Evolutionary conservation across 2,113 vertebrate genomes (phyloP).

Genomic region (Sinocyclocheilus anshuiensis): DNA sequence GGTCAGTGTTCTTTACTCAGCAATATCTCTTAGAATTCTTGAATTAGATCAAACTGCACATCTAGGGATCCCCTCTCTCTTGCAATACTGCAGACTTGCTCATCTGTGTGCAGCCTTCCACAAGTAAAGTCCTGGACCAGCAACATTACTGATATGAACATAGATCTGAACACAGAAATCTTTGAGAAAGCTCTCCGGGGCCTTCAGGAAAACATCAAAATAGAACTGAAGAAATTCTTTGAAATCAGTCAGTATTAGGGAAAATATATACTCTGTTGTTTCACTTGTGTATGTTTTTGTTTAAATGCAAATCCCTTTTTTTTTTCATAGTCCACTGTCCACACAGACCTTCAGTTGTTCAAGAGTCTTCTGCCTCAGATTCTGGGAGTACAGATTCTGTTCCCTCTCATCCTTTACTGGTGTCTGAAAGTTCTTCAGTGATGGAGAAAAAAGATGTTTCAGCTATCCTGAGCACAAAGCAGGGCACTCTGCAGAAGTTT

Average conservation of each 20-base stretch:
- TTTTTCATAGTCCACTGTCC: background rate
- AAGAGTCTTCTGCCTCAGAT: background rate
- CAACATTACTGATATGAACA: constrained; percentile 26
- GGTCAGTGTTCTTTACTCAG: background rate
- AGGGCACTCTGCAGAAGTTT: background rate
- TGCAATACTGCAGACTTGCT: constrained; percentile 36
- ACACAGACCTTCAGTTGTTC: background rate
- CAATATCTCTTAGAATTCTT: background rate
- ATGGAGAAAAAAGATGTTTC: background rate
- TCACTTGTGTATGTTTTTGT: too few species aligned
- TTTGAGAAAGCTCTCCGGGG: background rate
- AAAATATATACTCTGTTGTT: background rate
- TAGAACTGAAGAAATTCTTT: constrained; percentile 13
- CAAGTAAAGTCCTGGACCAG: constrained; percentile 15
- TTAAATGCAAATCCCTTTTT: background rate
- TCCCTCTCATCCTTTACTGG: background rate
- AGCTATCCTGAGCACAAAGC: background rate
- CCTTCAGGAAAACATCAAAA: constrained; percentile 25
- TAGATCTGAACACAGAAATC: constrained; percentile 28
- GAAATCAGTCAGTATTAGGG: constrained; percentile 30
- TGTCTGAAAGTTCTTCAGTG: background rate
- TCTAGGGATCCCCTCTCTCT: background rate
- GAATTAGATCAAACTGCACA: background rate
- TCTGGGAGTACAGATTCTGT: background rate
- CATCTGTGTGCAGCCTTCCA: constrained; percentile 2